Base-by-base conservation (phyloP, 2,113 vertebrate species). In the Atlantisia rogersi region DNA sequence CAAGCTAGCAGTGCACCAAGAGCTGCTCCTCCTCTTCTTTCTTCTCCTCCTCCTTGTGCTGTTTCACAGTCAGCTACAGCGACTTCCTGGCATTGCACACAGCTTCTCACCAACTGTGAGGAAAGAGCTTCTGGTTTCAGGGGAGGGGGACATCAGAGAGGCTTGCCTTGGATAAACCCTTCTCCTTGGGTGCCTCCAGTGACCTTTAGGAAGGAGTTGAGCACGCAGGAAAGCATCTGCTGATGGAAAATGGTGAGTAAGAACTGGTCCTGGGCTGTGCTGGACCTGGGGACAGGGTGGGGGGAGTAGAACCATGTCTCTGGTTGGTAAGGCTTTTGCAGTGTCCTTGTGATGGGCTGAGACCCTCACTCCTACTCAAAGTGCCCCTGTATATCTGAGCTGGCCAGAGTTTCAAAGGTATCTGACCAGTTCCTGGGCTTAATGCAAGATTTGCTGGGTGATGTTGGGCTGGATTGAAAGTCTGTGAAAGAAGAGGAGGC, bases 211-310 rank as follows among this genome's bases (percentile, higher is more conserved):
- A 40, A 65, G 62, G 63, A 76, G 64, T 31, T 4, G n/a, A 91
- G 53, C 80, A 28, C 4, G 1, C 40, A 69, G 67, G 59, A 68
- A 69, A 91, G 37, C 5, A 1, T 15, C 70, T 3, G 7, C 67
- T 92, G 86, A 89, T 79, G 77, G 86, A 91, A 94, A 88, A 97
- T 96, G 96, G 96, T 97, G 79, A 96, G 96, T 96, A 69, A 82
- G 55, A 78, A 35, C 37, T 1, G 6, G 18, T 63, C 6, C 25
- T 40, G 88, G 64, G 76, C 53, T 71, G n/a, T 2, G 1, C 32
- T 67, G 82, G 55, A 58, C 20, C 11, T 65, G 52, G 68, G 71
- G 55, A 63, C 0, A 0, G 82, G 32, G 35, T 13, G 2, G 1
- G 8, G 74, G 63, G 20, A 88, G 35, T 1, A 1, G 65, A 79